phyloP scores from a whole-genome alignment of 2,797 vertebrate genomes.

The Pseudomugil tenellus region DNA sequence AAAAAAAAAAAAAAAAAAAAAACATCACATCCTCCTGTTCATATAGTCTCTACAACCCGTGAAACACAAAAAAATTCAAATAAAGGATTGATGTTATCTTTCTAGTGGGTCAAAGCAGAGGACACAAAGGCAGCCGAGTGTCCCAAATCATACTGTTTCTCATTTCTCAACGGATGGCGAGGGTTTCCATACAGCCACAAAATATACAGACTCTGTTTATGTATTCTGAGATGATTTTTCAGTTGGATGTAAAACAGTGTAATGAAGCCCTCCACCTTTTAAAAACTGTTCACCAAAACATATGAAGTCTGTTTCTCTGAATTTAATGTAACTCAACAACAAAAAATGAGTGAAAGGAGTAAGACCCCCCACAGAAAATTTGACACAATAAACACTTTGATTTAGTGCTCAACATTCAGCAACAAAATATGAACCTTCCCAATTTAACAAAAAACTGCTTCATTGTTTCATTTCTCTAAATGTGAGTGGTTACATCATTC shows the following conservation, averaged over 20 bases:
- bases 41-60: neutral
- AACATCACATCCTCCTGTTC: slow-evolving; percentile 13
- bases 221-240: slow-evolving; percentile 29
- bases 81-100: slow-evolving; percentile 2
- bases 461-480: slow-evolving; percentile 25
- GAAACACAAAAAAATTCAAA: slow-evolving; percentile 23
- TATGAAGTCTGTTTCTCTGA: slow-evolving; percentile 24
- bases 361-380: slow-evolving; percentile 8
- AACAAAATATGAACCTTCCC: slow-evolving; percentile 43
- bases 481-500: slow-evolving; percentile 49
- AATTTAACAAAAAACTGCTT: slow-evolving; percentile 33
- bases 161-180: slow-evolving; percentile 13
- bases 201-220: slow-evolving; percentile 34
- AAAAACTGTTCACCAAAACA: slow-evolving; percentile 22
- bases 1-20: too few relatives aligned
- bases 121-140: slow-evolving; percentile 1
- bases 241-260: slow-evolving; percentile 15
- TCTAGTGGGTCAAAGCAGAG: slow-evolving; percentile 7
- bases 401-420: slow-evolving; percentile 19
- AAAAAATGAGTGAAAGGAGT: neutral
- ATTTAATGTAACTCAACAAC: slow-evolving; percentile 7
- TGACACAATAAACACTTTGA: slow-evolving; percentile 6
- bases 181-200: slow-evolving; percentile 26
- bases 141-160: slow-evolving; percentile 24
- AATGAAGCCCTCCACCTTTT: slow-evolving; percentile 23